Base-by-base conservation (phyloP, 2,797 vertebrate species). In the Cynopterus sphinx region DNA sequence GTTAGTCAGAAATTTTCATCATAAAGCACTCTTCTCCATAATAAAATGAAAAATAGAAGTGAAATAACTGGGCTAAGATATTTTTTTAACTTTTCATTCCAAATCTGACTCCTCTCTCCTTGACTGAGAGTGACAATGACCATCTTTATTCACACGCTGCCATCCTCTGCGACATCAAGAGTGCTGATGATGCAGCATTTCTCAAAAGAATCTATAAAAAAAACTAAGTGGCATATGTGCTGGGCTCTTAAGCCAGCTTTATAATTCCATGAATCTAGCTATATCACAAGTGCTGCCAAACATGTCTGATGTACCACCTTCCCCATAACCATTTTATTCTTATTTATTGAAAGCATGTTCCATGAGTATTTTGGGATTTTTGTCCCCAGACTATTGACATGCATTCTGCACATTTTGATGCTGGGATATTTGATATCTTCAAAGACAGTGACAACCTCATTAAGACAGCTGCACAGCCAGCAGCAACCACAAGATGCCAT, bases 31-130 rank as follows among this genome's bases (percentile, higher is more conserved):
- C n/a, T 26, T 33, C 6, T 78, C 57, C 85, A 68, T 51, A 70
- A 95, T 78, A 84, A 90, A 75, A 77, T 21, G 31, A 39, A 28
- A 85, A 95, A 65, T 10, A 61, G n/a, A 89, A 63, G 59, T 87
- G 63, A 96, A 73, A 41, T n/a, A 84, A 87, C 13, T 36, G 86
- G 73, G 74, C 24, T 41, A 31, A 89, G 24, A 9, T 89, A 67
- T 26, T 90, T 90, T 82, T 55, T 74, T 36, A 74, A 53, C 9
- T 71, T 63, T 26, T 74, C 43, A 88, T 79, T 90, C 57, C 82
- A 68, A 59, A 68, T 61, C n/a, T 74, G 51, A 78, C 28, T 49
- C 75, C n/a, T 53, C 26, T 55, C 49, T 75, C 46, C 57, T 16
- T 82, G 65, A 74, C 73, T 74, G 49, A 39, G 11, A 61, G 8